Evolutionary conservation across 2,113 vertebrate species (phyloP), one percentile per base, ranked within the genome.

Genomic region (Turnix velox): DNA sequence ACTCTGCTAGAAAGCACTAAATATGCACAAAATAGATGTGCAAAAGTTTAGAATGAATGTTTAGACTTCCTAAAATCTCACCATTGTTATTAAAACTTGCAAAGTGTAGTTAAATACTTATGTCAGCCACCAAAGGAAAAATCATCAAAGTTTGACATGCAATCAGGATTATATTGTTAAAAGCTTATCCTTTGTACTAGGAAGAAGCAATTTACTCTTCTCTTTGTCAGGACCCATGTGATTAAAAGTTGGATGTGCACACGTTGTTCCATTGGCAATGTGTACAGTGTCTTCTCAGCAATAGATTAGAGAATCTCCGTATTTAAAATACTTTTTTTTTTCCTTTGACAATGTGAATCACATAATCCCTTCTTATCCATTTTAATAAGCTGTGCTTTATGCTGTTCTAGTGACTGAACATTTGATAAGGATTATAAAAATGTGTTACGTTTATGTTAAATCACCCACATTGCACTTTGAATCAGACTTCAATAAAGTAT

Each of bases 401-500:
- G 85, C 90, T 91, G 93, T 93, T 95, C 87, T 92, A 67, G 62
- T 67, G 79, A 96, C 94, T 74, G 94, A 96, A 95, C 10, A 18
- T 96, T 95, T 95, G 96, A 96, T 97, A 95, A 96, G 78, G 93
- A 95, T 97, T 97, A 96, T 81, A 95, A 84, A 95, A 96, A 95
- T 33, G 54, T 79, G 80, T 86, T 93, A 91, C n/a, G 12, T 88
- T 97, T 88, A 35, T 86, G 87, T 96, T 90, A 87, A 97, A 96
- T 76, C 86, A 86, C 77, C 77, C 74, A 15, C 72, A 22, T n/a
- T 71, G 68, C 22, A 31, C 84, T 91, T 87, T 80, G 94, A 95
- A 80, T 84, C 82, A 71, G 18, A 48, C 85, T 90, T 92, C 90
- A 95, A 31, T 92, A 35, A 68, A 65, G 33, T 45, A 8, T 16